These are phyloP conservation scores for Apocheima hispidaria DNA, from an alignment of 2,888 invertebrate species.

Conservation along the genomic window DNA sequence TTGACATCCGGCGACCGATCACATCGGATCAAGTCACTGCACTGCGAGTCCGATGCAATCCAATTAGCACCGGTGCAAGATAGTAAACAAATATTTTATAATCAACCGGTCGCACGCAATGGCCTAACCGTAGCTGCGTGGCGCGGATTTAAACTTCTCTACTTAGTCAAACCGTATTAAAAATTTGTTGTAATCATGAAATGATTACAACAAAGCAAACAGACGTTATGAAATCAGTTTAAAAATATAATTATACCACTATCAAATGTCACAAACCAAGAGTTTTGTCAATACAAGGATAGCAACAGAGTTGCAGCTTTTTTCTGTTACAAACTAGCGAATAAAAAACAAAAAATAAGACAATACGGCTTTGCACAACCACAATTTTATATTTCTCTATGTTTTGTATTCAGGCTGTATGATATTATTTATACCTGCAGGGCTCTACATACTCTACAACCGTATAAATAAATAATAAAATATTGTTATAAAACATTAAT, in stretches of 20 bases:
- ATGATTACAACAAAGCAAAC: background rate
- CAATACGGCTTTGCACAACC: background rate
- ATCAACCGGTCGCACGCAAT: constrained; percentile 27
- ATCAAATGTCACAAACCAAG: background rate
- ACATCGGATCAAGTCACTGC: constrained; percentile 61
- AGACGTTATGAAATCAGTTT: background rate
- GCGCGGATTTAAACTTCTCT: background rate
- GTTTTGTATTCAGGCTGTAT: no score
- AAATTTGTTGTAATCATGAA: background rate
- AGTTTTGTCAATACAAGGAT: background rate
- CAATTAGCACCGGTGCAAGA: constrained; percentile 50
- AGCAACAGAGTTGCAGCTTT: background rate
- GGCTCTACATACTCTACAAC: background rate
- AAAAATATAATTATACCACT: background rate
- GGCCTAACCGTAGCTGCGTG: constrained; percentile 10
- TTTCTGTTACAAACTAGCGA: background rate
- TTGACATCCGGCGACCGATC: constrained; percentile 77
- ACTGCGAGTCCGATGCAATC: constrained; percentile 56
- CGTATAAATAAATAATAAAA: no score
- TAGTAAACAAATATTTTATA: constrained; percentile 37
- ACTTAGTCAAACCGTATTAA: background rate
- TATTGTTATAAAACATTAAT: background rate
- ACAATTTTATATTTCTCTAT: no score
- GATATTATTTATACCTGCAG: no score
- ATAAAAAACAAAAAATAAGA: no score